phyloP scores from a whole-genome alignment of 2,797 vertebrate species.

The Streptopelia turtur region DNA sequence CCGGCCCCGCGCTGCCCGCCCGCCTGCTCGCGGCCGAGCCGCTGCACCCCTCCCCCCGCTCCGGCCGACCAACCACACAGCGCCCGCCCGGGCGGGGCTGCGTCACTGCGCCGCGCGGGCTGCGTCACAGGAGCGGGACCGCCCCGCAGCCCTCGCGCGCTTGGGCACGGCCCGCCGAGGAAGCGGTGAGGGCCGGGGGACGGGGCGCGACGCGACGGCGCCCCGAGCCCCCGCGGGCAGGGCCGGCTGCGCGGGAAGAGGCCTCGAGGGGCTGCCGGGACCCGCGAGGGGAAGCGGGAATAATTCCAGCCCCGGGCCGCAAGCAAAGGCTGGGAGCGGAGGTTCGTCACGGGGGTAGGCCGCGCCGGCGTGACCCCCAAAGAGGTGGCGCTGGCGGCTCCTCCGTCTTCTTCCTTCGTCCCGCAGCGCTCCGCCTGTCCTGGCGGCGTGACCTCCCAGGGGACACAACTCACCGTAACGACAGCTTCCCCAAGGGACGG shows the following conservation, averaged over 20 bases:
- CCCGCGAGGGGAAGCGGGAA: too few species aligned
- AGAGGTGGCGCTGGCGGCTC: not conserved
- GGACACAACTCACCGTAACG: rapidly evolving
- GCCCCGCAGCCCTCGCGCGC: not conserved
- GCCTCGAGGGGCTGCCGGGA: too few species aligned
- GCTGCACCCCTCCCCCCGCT: not conserved
- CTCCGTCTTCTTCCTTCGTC: too few species aligned
- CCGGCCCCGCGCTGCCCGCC: not conserved
- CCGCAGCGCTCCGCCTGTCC: too few species aligned
- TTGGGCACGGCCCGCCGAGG: not conserved
- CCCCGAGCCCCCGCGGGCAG: too few species aligned
- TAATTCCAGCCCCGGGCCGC: not conserved
- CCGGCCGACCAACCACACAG: not conserved
- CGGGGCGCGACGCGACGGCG: too few species aligned
- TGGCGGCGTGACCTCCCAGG: too few species aligned
- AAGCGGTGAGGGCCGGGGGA: not conserved
- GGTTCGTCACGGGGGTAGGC: too few species aligned
- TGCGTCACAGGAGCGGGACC: not conserved
- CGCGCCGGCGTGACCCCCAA: not conserved
- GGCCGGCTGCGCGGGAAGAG: not conserved
- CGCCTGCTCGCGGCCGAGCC: not conserved
- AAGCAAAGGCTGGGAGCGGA: not conserved
- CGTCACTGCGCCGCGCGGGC: not conserved
- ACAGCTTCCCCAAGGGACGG: not conserved
- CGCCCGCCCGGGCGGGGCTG: not conserved